Evolutionary conservation across 1,140 invertebrate species (phyloP).

Genomic region (Lineus longissimus): DNA sequence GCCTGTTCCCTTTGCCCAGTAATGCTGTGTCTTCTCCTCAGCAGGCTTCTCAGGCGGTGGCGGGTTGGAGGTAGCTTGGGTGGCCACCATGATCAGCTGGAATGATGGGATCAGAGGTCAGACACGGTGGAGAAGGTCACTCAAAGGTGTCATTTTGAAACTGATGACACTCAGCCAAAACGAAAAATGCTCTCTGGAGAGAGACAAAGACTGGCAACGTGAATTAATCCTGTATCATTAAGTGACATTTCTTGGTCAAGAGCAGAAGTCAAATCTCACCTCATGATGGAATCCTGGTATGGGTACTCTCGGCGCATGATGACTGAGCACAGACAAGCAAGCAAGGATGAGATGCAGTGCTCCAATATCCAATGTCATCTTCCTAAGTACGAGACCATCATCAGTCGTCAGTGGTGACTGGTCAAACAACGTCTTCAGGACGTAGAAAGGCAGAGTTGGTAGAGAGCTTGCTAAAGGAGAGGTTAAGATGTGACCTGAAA

Average conservation of each 20-base stretch:
- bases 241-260: not conserved
- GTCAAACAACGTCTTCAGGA: conserved; percentile 75
- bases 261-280: conserved; percentile 32
- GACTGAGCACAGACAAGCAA: conserved; percentile 83
- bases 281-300: conserved; percentile 56
- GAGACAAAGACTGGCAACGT: not conserved
- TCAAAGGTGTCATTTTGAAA: not conserved
- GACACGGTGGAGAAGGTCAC: not conserved
- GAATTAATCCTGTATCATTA: not conserved
- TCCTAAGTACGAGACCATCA: conserved; percentile 72
- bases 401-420: conserved; percentile 74
- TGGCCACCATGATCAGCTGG: conserved; percentile 38
- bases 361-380: conserved; percentile 76
- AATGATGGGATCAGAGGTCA: not conserved
- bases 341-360: conserved; percentile 78
- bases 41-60: conserved; percentile 58
- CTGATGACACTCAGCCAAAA: not conserved
- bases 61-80: conserved; percentile 27
- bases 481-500: conserved; percentile 68
- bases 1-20: conserved; percentile 91
- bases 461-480: conserved; percentile 70
- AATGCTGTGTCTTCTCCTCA: conserved; percentile 71
- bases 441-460: conserved; percentile 84
- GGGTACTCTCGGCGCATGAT: conserved; percentile 62
- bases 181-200: not conserved